Conservation (phyloP, 53 echinoderm and acorn worm genomes). For the Crossaster papposus region DNA sequence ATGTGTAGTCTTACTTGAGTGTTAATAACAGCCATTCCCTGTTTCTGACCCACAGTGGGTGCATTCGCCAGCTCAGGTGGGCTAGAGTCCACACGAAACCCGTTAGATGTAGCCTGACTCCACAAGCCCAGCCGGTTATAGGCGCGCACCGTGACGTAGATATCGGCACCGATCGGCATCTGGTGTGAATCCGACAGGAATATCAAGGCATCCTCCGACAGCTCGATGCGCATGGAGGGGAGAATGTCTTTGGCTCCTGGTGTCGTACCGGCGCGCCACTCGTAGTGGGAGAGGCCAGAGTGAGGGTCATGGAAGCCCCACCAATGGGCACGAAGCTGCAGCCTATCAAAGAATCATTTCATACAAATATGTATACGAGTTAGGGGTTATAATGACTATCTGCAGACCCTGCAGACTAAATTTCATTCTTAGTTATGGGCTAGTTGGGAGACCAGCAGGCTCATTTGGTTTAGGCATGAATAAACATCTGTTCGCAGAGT, state of each 20-base stretch:
- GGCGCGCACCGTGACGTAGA: slow-evolving; percentile 63
- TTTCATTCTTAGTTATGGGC: too few relatives aligned
- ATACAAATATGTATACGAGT: too few relatives aligned
- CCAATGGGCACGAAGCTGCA: slow-evolving; percentile 59
- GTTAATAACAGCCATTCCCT: not conserved
- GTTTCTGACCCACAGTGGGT: not conserved
- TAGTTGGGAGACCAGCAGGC: too few relatives aligned
- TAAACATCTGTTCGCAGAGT: too few relatives aligned
- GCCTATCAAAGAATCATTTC: not conserved
- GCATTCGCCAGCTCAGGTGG: slow-evolving; percentile 25
- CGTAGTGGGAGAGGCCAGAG: slow-evolving; percentile 54
- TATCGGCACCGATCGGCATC: slow-evolving; percentile 4
- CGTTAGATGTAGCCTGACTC: slow-evolving; percentile 58
- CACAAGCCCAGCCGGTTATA: slow-evolving; percentile 50
- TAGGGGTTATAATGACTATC: too few relatives aligned
- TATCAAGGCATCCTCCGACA: slow-evolving; percentile 32
- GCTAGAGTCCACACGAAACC: slow-evolving; percentile 58
- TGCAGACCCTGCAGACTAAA: too few relatives aligned
- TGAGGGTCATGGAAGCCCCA: slow-evolving; percentile 72
- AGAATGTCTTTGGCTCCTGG: slow-evolving; percentile 57
- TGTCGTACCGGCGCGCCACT: slow-evolving; percentile 68
- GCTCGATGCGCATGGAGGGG: slow-evolving; percentile 13
- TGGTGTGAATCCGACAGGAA: slow-evolving; percentile 21
- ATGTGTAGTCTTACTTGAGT: slow-evolving; percentile 67
- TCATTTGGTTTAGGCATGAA: too few relatives aligned